Base-by-base conservation (phyloP, 1,140 invertebrate genomes). In the Latrodectus geometricus region DNA sequence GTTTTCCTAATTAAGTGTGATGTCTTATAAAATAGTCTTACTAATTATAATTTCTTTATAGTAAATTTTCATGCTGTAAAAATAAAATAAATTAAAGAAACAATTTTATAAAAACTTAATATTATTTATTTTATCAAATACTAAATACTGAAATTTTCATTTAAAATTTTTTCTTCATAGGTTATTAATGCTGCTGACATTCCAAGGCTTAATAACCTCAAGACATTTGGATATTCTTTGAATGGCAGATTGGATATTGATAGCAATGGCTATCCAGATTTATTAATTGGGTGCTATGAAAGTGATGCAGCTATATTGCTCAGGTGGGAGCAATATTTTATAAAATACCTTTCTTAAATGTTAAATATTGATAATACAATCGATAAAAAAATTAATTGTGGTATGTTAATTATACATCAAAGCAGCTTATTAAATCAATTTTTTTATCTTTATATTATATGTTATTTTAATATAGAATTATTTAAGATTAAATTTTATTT, bases 211-310 rank as follows among this genome's bases (percentile, higher is more conserved):
- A 90, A 11, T 90, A 92, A 69, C 90, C 72, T 73, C 90, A 82
- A 61, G 56, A 97, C 96, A 0, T 96, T 98, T 89, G 97, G 97
- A 8, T 96, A 97, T 90, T 96, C 97, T 0, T 91, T 99, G 20
- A 95, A 95, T 88, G 97, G 96, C 80, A 96, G 96, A 54, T 92
- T 96, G 12, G 97, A 99, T 92, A 93, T 99, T 90, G 97, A 99
- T 91, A 91, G 93, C 21, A 98, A 99, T 91, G 95, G 95, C 15
- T 99, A 98, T 92, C 96, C 97, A 0, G 97, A 98, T 93, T 92
- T 98, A 86, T 92, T 98, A 21, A 93, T 97, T 49, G 97, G 97
- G 78, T 96, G 97, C 48, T 97, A 96, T 91, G 96, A 95, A 90
- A 93, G 94, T 88, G 95, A 96, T 90, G 92, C 93, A 72, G 94